Evolutionary conservation across 2,113 vertebrate genomes (phyloP).

Genomic region (Larimichthys polyactis): DNA sequence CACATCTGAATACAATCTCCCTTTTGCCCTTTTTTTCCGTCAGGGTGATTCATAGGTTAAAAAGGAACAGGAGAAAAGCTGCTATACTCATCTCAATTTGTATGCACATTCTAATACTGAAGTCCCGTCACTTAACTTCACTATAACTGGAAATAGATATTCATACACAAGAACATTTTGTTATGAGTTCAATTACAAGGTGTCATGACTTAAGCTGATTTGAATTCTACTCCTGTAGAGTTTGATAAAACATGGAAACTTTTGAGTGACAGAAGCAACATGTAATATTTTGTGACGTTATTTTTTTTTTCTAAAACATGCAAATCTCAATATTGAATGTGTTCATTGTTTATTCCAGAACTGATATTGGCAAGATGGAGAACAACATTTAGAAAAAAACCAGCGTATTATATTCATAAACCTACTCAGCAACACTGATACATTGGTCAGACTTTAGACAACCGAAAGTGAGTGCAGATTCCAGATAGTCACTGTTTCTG

Average conservation of each 20-base stretch:
- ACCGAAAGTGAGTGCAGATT: neutral
- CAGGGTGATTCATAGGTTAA: conserved; percentile 22
- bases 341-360: neutral
- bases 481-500: neutral
- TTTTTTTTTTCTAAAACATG: neutral
- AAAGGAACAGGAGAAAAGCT: neutral
- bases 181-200: neutral
- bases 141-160: conserved; percentile 18
- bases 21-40: neutral
- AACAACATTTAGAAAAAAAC: neutral
- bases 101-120: conserved; percentile 4
- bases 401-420: neutral
- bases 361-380: neutral
- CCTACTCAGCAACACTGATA: neutral
- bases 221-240: neutral
- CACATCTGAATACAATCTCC: neutral
- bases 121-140: conserved; percentile 7
- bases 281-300: neutral
- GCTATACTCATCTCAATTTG: conserved; percentile 19
- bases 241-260: neutral
- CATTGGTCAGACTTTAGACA: neutral
- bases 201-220: conserved; percentile 2
- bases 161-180: conserved; percentile 17
- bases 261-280: neutral
- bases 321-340: neutral